These are phyloP conservation scores for Cynaeus angustus DNA, from an alignment of 2,888 invertebrate genomes.

Conservation along the genomic window DNA sequence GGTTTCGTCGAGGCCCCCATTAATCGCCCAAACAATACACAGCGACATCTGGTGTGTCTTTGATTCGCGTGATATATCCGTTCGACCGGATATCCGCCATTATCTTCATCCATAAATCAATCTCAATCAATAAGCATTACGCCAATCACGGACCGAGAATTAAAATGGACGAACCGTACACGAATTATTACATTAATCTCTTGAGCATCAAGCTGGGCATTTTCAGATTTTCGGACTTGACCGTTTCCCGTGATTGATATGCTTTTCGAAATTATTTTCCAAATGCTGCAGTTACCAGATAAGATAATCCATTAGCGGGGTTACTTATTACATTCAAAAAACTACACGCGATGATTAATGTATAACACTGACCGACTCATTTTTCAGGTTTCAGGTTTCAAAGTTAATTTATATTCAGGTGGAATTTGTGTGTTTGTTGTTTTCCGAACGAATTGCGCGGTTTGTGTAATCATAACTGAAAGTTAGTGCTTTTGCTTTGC, in stretches of 20 bases:
- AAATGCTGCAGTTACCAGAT: constrained; percentile 30
- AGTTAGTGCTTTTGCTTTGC: not conserved
- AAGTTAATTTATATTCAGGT: constrained; percentile 11
- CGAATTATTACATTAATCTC: constrained; percentile 59
- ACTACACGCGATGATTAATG: constrained; percentile 36
- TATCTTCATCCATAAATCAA: constrained; percentile 59
- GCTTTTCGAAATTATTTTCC: constrained; percentile 44
- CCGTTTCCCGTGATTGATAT: constrained; percentile 45
- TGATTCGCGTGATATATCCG: constrained; percentile 51
- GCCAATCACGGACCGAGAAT: constrained; percentile 56
- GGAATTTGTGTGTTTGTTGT: constrained; percentile 19
- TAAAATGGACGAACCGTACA: constrained; percentile 52
- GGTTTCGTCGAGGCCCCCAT: not conserved
- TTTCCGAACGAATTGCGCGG: constrained; percentile 3
- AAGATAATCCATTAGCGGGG: constrained; percentile 41
- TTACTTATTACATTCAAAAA: constrained; percentile 27
- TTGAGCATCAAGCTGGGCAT: constrained; percentile 47
- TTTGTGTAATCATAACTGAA: constrained; percentile 17
- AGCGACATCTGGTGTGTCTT: constrained; percentile 43
- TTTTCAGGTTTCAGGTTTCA: constrained; percentile 7
- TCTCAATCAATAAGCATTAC: constrained; percentile 59
- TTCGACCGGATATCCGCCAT: constrained; percentile 54
- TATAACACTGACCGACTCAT: not conserved
- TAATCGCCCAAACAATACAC: constrained; percentile 30
- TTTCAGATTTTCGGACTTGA: constrained; percentile 50